These are phyloP conservation scores for Pollachius pollachius DNA, from an alignment of 2,113 vertebrate species.

Conservation along the genomic window DNA sequence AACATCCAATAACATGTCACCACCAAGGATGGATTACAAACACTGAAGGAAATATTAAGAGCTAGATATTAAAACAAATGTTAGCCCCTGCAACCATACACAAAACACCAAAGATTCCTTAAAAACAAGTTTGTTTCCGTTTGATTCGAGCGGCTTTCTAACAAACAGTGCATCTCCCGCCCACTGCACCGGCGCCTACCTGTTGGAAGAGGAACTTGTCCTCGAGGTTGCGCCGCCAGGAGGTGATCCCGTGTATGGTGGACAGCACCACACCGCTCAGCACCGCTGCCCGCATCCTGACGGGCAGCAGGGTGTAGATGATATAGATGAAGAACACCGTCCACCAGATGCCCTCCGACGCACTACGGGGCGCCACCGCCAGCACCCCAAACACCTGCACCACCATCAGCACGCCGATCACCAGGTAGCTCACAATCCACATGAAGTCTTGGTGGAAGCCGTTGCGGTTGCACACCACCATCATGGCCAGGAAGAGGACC, in stretches of 20 bases:
- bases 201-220: constrained; percentile 86
- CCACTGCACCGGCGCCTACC: constrained; percentile 66
- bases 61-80: neutral
- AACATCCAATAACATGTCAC: neutral
- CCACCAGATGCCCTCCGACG: constrained; percentile 91
- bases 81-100: neutral
- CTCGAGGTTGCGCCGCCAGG: constrained; percentile 82
- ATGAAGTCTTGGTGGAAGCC: constrained; percentile 96
- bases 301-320: constrained; percentile 93
- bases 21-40: neutral
- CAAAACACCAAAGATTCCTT: neutral
- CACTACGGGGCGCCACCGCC: constrained; percentile 78
- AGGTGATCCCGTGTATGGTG: constrained; percentile 79
- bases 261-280: constrained; percentile 84
- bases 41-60: neutral
- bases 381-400: constrained; percentile 83
- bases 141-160: neutral
- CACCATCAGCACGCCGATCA: constrained; percentile 83
- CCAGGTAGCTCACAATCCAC: constrained; percentile 95
- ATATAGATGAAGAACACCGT: constrained; percentile 96
- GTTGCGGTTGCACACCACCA: constrained; percentile 91
- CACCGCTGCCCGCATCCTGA: constrained; percentile 92
- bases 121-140: neutral
- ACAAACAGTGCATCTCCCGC: neutral
- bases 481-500: constrained; percentile 82